Percentiles rank a stretch among this genome's conserved stretches.
Conservation (phyloP, 2,888 invertebrate species). For the Limenitis camilla region DNA sequence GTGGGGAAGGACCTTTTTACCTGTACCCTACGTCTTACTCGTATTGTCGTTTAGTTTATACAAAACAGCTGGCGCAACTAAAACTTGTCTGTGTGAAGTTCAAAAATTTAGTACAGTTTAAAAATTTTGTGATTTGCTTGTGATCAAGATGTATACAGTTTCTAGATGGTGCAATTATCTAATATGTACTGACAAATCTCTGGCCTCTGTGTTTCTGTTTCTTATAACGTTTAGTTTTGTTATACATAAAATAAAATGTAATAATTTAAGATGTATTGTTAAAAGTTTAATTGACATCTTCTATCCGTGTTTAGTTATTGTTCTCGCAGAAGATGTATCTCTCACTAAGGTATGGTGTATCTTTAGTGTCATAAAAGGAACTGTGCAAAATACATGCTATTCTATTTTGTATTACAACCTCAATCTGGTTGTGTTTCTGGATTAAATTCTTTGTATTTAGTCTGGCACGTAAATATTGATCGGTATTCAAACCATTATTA, state of each 20-base stretch:
- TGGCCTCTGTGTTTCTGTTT: slow-evolving; percentile 34
- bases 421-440: background rate
- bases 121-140: slow-evolving; percentile 2
- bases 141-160: slow-evolving; percentile 10
- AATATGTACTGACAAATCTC: slow-evolving; percentile 22
- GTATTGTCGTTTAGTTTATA: slow-evolving; percentile 1
- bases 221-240: slow-evolving; percentile 29
- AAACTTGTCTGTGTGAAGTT: slow-evolving; percentile 1
- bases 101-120: background rate
- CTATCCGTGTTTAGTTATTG: slow-evolving; percentile 30
- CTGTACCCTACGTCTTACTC: slow-evolving; percentile 38
- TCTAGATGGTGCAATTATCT: slow-evolving; percentile 17
- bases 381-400: slow-evolving; percentile 15
- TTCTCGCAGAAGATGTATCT: slow-evolving; percentile 30
- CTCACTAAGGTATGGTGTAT: slow-evolving; percentile 32
- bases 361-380: slow-evolving; percentile 6
- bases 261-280: slow-evolving; percentile 32
- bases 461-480: slow-evolving; percentile 20
- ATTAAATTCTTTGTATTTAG: background rate
- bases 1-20: slow-evolving; percentile 37
- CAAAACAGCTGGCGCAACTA: slow-evolving; percentile 22
- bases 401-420: background rate
- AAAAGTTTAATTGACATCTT: slow-evolving; percentile 39
- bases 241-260: slow-evolving; percentile 35
- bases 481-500: slow-evolving; percentile 20